These are phyloP conservation scores for Neosilurus hyrtlii DNA, from an alignment of 2,797 vertebrate genomes.

Conservation along the genomic window DNA sequence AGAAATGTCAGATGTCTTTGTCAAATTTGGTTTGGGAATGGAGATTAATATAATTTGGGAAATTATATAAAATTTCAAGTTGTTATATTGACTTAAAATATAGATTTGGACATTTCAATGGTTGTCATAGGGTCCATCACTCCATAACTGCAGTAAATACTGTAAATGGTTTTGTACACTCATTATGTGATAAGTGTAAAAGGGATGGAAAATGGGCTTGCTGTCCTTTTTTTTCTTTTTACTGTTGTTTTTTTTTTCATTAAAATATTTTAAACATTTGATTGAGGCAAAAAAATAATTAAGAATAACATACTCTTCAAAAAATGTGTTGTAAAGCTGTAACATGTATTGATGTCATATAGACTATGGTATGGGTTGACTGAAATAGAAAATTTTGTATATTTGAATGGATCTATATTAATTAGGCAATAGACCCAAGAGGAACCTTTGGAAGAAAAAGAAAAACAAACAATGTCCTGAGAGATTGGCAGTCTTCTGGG, in stretches of 20 bases:
- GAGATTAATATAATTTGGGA: too few species aligned
- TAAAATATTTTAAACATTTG: background rate
- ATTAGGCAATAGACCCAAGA: background rate
- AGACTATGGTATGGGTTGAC: background rate
- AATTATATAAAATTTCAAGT: background rate
- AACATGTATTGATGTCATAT: background rate
- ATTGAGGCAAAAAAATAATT: background rate
- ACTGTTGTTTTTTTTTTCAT: background rate
- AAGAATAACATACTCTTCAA: background rate
- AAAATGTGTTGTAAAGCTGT: background rate
- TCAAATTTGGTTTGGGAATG: background rate
- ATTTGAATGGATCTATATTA: too few species aligned
- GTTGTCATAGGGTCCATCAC: background rate
- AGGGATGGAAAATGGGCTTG: background rate
- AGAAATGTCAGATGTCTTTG: background rate
- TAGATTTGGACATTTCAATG: background rate
- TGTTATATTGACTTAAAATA: background rate
- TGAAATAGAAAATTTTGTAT: background rate
- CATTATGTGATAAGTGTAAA: background rate
- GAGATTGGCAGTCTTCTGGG: background rate
- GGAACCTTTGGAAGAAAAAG: background rate
- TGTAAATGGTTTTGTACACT: background rate
- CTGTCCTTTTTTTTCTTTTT: background rate
- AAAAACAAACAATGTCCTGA: background rate
- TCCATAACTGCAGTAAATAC: background rate